A percentile compares a stretch with the other conserved stretches of the same genome.
phyloP scores from a whole-genome alignment of 2,797 vertebrate genomes.

The Eulemur mongoz region DNA sequence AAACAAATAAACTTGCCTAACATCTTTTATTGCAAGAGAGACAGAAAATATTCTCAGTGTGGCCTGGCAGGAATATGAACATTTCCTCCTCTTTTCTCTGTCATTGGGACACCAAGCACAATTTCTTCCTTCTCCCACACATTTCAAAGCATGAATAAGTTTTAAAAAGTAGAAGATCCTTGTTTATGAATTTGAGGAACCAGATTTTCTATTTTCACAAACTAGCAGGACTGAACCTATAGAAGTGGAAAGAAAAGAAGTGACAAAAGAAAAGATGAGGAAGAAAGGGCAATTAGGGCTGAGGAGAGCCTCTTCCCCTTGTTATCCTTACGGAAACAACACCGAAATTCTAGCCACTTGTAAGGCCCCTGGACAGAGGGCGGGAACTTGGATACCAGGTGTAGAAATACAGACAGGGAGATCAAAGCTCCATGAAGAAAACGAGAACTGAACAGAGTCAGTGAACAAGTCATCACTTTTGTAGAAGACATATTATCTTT shows the following conservation, averaged over 20 bases:
- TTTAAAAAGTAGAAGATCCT: neutral
- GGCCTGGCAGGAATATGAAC: neutral
- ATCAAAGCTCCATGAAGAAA: neutral
- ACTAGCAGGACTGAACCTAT: neutral
- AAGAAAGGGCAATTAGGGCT: neutral
- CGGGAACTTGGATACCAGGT: neutral
- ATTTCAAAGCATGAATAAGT: neutral
- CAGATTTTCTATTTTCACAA: neutral
- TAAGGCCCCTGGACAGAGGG: neutral
- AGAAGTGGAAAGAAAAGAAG: neutral
- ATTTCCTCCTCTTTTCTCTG: neutral
- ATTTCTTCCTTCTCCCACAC: neutral
- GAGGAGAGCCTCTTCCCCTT: neutral
- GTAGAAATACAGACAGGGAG: neutral
- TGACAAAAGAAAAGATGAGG: neutral
- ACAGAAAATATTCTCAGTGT: neutral
- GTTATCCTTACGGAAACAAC: neutral
- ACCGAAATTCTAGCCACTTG: neutral
- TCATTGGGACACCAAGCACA: neutral
- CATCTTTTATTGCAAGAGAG: neutral
- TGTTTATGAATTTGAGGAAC: neutral
- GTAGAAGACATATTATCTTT: neutral
- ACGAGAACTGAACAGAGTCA: neutral
- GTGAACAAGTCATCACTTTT: neutral
- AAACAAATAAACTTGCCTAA: neutral